Conservation (phyloP, 2,888 invertebrate genomes). For the Pristionchus fissidentatus region DNA sequence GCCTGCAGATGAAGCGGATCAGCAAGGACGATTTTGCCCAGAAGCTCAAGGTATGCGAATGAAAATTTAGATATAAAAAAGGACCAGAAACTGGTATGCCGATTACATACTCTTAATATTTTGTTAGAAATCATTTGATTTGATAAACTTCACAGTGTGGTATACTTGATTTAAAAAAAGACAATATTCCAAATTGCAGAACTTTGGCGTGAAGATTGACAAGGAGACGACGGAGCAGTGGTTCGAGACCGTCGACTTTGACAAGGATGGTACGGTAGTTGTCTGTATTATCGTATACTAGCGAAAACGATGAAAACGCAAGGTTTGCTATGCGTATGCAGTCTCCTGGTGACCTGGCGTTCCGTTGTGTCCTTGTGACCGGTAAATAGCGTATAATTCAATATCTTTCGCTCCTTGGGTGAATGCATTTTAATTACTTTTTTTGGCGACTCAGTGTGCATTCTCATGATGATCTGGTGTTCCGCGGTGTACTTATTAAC, state of each 20-base stretch:
- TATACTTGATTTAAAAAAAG: not conserved
- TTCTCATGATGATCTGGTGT: too few species aligned
- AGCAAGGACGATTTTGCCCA: constrained; percentile 67
- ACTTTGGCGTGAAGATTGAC: constrained; percentile 74
- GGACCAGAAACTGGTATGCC: not conserved
- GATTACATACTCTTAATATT: not conserved
- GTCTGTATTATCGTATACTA: too few species aligned
- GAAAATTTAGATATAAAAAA: not conserved
- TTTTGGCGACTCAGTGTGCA: too few species aligned
- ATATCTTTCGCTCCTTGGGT: too few species aligned
- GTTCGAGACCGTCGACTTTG: constrained; percentile 90
- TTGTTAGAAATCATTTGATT: not conserved
- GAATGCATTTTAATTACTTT: too few species aligned
- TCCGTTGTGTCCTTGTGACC: too few species aligned
- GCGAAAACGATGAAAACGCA: too few species aligned
- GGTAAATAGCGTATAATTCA: too few species aligned
- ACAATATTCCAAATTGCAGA: constrained; percentile 56
- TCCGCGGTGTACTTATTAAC: too few species aligned
- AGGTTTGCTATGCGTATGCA: too few species aligned
- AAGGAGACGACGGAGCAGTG: constrained; percentile 85
- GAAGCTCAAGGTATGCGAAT: constrained; percentile 62
- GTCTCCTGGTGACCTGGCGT: too few species aligned
- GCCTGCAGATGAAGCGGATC: constrained; percentile 66
- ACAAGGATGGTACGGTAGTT: constrained; percentile 79
- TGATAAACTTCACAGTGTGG: too few species aligned